Conservation (phyloP, 2,797 vertebrate species). For the Spinus pinus region DNA sequence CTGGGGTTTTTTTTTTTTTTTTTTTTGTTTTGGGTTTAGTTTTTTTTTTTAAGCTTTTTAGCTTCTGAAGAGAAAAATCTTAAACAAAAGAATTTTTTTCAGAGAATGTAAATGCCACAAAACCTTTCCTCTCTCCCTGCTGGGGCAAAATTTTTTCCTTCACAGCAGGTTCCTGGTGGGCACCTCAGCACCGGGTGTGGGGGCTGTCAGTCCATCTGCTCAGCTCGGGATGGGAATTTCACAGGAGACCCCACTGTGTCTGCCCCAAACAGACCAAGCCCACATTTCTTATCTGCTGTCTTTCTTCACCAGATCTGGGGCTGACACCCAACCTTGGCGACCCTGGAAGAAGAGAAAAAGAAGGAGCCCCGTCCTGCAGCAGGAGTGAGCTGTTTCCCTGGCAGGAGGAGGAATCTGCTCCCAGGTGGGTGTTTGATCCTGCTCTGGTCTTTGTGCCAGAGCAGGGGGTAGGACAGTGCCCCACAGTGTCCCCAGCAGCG, state of each 20-base stretch:
- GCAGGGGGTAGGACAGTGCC: neutral
- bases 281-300: neutral
- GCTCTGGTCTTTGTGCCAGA: neutral
- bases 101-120: neutral
- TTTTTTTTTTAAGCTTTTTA: neutral
- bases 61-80: neutral
- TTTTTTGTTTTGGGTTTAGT: too few relatives aligned
- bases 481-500: neutral
- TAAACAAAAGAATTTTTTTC: neutral
- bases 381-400: neutral
- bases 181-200: accelerated
- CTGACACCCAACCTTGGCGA: neutral
- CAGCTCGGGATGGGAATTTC: neutral
- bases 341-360: neutral
- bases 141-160: neutral
- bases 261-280: neutral
- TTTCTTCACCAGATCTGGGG: neutral
- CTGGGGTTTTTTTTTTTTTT: too few relatives aligned
- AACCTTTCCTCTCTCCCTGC: neutral
- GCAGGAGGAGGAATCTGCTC: neutral
- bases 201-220: neutral
- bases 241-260: neutral
- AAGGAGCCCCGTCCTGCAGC: neutral
- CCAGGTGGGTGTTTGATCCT: neutral
- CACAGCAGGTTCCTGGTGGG: neutral